Conservation (phyloP, 2,888 invertebrate genomes). For the Catocala fraxini region DNA sequence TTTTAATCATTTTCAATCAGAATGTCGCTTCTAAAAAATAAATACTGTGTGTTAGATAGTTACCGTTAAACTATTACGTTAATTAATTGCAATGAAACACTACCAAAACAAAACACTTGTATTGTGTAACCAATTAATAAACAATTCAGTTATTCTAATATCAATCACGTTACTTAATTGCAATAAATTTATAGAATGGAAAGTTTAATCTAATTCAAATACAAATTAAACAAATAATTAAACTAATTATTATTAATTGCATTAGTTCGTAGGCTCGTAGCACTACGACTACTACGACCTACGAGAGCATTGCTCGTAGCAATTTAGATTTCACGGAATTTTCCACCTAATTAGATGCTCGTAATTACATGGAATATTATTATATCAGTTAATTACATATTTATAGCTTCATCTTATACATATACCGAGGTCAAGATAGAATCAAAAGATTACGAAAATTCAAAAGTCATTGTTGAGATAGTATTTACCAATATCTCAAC, state of each 20-base stretch:
- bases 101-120: conserved; percentile 3
- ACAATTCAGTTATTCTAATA: not conserved
- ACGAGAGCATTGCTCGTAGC: not conserved
- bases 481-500: no score
- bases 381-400: no score
- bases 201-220: conserved; percentile 5
- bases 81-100: not conserved
- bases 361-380: no score
- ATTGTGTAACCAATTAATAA: conserved; percentile 4
- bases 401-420: no score
- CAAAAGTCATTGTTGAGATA: no score
- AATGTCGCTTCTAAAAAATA: no score
- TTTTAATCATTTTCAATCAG: no score
- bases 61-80: no score
- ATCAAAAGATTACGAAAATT: no score
- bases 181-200: not conserved
- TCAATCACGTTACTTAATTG: not conserved
- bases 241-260: conserved; percentile 8
- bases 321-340: not conserved
- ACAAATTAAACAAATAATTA: conserved; percentile 5
- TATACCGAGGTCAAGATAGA: no score
- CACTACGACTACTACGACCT: conserved; percentile 9
- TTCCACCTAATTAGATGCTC: no score
- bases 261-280: conserved; percentile 6
- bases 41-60: no score